Base-by-base conservation (phyloP, 2,797 vertebrate genomes). In the Aulostomus chinensis region DNA sequence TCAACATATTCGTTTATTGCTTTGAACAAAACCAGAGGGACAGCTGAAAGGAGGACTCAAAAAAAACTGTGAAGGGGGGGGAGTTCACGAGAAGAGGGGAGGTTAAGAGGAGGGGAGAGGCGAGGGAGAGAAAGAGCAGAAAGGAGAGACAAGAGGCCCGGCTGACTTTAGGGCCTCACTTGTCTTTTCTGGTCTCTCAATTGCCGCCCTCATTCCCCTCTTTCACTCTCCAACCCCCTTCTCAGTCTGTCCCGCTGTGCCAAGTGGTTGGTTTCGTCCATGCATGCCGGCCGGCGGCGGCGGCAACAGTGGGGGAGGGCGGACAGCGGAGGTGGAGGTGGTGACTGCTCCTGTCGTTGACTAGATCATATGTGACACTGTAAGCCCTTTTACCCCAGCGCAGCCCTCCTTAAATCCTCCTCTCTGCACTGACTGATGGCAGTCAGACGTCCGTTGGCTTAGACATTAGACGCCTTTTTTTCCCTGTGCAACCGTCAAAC, bases 321-420 rank as follows among this genome's bases (percentile, higher is more conserved):
- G 21, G 42, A 28, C 13, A 21, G 48, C 6, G 72, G 67, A 67
- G 78, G 75, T 77, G 40, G 56, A 81, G 73, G 84, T 83, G 86
- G 74, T 84, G 84, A 88, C 57, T 78, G 76, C 25, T 88, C 70
- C 86, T 88, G 88, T 91, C 88, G 49, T 9, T 70, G 73, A 76
- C 69, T 52, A 71, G 87, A 89, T 91, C 84, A 67, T 76, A 77
- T 88, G 84, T 91, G 84, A 84, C 84, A 86, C 73, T 29, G 62
- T 85, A 80, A 89, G 68, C 81, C 77, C 48, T 84, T 77, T 83
- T 62, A 70, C 77, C 79, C 74, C 56, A 49, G n/a, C n/a, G n/a
- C n/a, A n/a, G n/a, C n/a, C n/a, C n/a, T n/a, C n/a, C 80, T 82
- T 76, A 77, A 86, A 84, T 81, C 70, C 62, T 68, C 76, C 49